Conservation (phyloP, 1,140 invertebrate genomes). For the Phocides pigmalion region DNA sequence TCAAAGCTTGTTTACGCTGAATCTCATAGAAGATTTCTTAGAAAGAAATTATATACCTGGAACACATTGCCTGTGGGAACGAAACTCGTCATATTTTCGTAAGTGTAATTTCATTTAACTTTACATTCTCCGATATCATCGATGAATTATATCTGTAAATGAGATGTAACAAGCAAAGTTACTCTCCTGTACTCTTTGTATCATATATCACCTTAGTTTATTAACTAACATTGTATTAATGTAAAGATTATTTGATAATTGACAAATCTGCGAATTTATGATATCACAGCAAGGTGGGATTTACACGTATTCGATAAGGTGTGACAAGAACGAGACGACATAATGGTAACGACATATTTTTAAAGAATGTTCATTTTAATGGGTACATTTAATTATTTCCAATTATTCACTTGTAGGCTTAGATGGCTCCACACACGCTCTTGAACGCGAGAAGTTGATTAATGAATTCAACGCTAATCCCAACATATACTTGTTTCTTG, state of each 20-base stretch:
- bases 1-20: slow-evolving; percentile 97
- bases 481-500: slow-evolving; percentile 95
- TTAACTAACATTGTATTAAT: too few relatives aligned
- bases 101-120: slow-evolving; percentile 86
- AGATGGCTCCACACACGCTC: slow-evolving; percentile 97
- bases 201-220: too few relatives aligned
- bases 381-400: not conserved
- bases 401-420: slow-evolving; percentile 84
- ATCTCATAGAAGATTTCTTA: slow-evolving; percentile 98
- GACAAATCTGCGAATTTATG: too few relatives aligned
- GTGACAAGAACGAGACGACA: too few relatives aligned
- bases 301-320: too few relatives aligned
- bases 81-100: slow-evolving; percentile 96
- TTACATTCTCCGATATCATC: too few relatives aligned
- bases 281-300: too few relatives aligned
- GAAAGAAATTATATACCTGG: slow-evolving; percentile 91
- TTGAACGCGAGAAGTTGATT: slow-evolving; percentile 97
- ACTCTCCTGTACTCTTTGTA: too few relatives aligned
- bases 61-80: slow-evolving; percentile 90
- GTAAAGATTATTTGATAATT: slow-evolving; percentile 19
- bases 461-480: slow-evolving; percentile 98
- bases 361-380: too few relatives aligned
- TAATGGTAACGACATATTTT: too few relatives aligned
- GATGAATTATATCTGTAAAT: too few relatives aligned
- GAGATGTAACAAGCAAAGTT: too few relatives aligned